A percentile compares a stretch with the other conserved stretches of the same genome.
These are phyloP conservation scores for Bubo bubo DNA, from an alignment of 2,113 vertebrate genomes.

Conservation along the genomic window DNA sequence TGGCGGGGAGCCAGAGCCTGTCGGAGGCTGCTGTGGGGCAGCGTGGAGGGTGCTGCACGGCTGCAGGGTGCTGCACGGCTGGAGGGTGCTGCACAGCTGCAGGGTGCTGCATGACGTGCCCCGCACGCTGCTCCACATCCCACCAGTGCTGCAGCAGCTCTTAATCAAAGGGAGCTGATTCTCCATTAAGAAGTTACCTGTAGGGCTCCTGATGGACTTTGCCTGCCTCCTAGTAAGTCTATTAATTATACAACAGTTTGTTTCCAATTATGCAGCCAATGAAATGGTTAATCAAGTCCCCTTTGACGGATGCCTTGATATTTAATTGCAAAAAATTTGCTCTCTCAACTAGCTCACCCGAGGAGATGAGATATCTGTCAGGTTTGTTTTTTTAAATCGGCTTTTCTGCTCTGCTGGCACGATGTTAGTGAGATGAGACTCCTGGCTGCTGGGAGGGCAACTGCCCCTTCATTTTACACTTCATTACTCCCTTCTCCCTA, in stretches of 20 bases:
- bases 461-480: neutral
- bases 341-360: slow-evolving; percentile 57
- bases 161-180: slow-evolving; percentile 67
- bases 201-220: slow-evolving; percentile 72
- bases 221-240: slow-evolving; percentile 63
- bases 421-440: neutral
- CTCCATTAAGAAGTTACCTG: slow-evolving; percentile 72
- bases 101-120: neutral
- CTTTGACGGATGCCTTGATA: slow-evolving; percentile 70
- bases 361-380: slow-evolving; percentile 69
- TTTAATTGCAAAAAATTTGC: slow-evolving; percentile 72
- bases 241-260: slow-evolving; percentile 73
- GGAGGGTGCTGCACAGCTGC: neutral
- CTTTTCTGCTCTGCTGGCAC: slow-evolving; percentile 23
- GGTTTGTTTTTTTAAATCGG: slow-evolving; percentile 58
- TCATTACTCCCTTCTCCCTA: neutral
- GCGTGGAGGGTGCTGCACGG: neutral
- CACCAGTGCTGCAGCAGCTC: neutral
- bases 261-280: slow-evolving; percentile 73
- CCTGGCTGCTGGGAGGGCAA: neutral
- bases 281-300: slow-evolving; percentile 76
- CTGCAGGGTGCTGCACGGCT: neutral
- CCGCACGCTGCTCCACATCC: neutral
- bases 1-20: neutral
- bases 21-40: neutral